Evolutionary conservation across 2,888 invertebrate genomes (phyloP).

Genomic region (Escarpia spicata): DNA sequence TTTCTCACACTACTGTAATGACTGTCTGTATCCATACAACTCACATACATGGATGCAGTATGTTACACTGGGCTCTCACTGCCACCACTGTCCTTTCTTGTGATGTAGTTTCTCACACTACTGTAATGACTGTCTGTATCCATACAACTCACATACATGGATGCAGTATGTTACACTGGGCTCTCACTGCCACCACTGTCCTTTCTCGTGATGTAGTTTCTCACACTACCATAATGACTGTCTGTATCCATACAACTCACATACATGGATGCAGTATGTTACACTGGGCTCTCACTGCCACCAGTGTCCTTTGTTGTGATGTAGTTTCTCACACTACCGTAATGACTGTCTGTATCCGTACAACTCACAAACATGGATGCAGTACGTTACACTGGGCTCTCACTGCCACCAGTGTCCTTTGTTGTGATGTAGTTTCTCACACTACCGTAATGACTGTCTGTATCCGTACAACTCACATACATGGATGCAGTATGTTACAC

Average conservation of each 20-base stretch:
- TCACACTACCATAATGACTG: neutral
- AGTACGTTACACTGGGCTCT: slow-evolving; percentile 67
- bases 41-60: slow-evolving; percentile 95
- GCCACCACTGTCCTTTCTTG: neutral
- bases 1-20: neutral
- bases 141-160: slow-evolving; percentile 91
- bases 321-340: neutral
- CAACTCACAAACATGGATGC: slow-evolving; percentile 97
- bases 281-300: neutral
- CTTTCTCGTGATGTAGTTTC: neutral
- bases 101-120: too few relatives aligned
- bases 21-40: slow-evolving; percentile 70
- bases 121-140: neutral
- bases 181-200: neutral
- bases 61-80: slow-evolving; percentile 49
- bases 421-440: too few relatives aligned
- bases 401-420: neutral
- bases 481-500: slow-evolving; percentile 84
- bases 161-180: slow-evolving; percentile 75
- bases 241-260: slow-evolving; percentile 78
- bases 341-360: slow-evolving; percentile 71
- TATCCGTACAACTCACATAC: slow-evolving; percentile 90
- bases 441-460: neutral
- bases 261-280: slow-evolving; percentile 87
- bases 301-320: neutral